These are phyloP conservation scores for Synergus itoensis DNA, from an alignment of 2,888 invertebrate genomes.

Conservation along the genomic window DNA sequence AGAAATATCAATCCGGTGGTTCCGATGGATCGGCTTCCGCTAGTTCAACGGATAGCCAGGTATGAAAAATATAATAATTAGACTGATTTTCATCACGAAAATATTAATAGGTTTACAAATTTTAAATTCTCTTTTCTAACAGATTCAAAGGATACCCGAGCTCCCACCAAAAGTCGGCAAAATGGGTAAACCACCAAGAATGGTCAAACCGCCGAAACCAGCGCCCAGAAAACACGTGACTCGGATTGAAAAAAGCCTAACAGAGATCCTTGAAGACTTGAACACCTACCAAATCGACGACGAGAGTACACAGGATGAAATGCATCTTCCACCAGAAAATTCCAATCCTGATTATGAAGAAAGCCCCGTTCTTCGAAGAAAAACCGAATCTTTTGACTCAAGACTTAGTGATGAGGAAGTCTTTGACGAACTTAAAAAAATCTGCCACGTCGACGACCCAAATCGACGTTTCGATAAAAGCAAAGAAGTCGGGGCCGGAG, in stretches of 20 bases:
- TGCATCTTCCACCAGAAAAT: constrained; percentile 41
- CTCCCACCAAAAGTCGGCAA: constrained; percentile 66
- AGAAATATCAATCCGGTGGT: constrained; percentile 77
- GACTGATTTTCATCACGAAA: too few species aligned
- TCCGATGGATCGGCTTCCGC: constrained; percentile 68
- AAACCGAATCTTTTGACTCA: constrained; percentile 79
- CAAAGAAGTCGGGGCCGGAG: constrained; percentile 94
- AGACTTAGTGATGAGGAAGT: constrained; percentile 86
- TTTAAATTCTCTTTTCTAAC: neutral
- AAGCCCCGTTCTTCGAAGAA: constrained; percentile 82
- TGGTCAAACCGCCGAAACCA: constrained; percentile 69
- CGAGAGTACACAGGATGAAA: constrained; percentile 45
- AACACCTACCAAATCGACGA: constrained; percentile 63
- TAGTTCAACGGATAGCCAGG: constrained; percentile 66
- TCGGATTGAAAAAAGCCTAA: constrained; percentile 67
- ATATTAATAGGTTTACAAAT: neutral
- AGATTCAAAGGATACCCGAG: constrained; percentile 65
- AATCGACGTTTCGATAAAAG: constrained; percentile 88
- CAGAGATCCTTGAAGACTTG: constrained; percentile 71
- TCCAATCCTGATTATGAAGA: constrained; percentile 73
- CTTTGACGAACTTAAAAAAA: constrained; percentile 86
- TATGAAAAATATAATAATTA: neutral
- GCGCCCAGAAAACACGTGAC: constrained; percentile 66
- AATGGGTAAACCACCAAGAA: constrained; percentile 63
- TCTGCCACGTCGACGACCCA: constrained; percentile 92